Percentiles rank a stretch among this genome's conserved stretches.
These are phyloP conservation scores for Drosophila suzukii DNA, from an alignment of 1,140 invertebrate genomes.

Conservation along the genomic window DNA sequence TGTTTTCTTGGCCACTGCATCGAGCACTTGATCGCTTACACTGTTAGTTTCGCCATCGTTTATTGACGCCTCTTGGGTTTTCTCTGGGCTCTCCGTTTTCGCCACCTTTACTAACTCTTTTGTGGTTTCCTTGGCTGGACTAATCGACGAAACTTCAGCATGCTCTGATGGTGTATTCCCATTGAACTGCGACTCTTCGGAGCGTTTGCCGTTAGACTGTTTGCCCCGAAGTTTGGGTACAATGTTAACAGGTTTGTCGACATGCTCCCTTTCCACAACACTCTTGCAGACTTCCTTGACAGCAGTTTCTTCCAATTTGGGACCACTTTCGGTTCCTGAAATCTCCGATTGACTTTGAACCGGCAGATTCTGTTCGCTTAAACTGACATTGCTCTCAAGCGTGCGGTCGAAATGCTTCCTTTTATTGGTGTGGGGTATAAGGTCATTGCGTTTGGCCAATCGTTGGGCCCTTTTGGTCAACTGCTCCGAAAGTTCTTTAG, in stretches of 20 bases:
- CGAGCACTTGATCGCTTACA: slow-evolving; percentile 69
- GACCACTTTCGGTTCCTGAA: slow-evolving; percentile 8
- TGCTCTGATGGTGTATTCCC: slow-evolving; percentile 17
- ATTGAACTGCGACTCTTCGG: slow-evolving; percentile 48
- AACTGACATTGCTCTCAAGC: slow-evolving; percentile 19
- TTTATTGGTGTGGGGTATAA: slow-evolving; percentile 68
- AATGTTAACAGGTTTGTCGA: slow-evolving; percentile 72
- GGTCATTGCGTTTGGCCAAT: slow-evolving; percentile 83
- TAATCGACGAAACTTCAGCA: not conserved
- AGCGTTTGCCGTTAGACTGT: slow-evolving; percentile 72
- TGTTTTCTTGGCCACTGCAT: slow-evolving; percentile 78
- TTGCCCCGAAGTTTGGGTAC: slow-evolving; percentile 84
- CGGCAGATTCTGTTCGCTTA: slow-evolving; percentile 1
- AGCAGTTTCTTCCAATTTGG: slow-evolving; percentile 2
- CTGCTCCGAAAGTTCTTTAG: slow-evolving; percentile 51
- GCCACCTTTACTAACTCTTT: slow-evolving; percentile 12
- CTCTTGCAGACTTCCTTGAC: slow-evolving; percentile 22
- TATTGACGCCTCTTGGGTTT: not conserved
- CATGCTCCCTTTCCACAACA: slow-evolving; percentile 34
- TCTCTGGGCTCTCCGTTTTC: slow-evolving; percentile 3
- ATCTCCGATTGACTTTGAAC: slow-evolving; percentile 8
- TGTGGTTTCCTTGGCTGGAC: slow-evolving; percentile 7
- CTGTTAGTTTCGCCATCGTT: slow-evolving; percentile 37
- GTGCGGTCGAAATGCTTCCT: slow-evolving; percentile 73
- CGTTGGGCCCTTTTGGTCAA: slow-evolving; percentile 66